A percentile compares a stretch with the other conserved stretches of the same genome.
Conservation (phyloP, 2,797 vertebrate species). For the Ciconia nigra region DNA sequence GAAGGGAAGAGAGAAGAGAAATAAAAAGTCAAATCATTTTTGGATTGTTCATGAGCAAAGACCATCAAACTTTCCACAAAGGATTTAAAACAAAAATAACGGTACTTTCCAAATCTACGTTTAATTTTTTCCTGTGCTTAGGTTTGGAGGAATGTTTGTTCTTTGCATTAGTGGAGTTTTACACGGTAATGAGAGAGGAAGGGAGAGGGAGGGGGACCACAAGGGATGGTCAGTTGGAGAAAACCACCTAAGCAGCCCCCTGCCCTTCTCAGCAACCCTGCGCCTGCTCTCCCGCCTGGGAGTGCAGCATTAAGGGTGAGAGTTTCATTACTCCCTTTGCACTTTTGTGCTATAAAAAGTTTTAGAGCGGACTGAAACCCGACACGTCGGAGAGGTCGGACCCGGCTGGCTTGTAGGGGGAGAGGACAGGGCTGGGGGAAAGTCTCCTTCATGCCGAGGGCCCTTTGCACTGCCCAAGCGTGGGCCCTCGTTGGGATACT, state of each 20-base stretch:
- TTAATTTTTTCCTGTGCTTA: neutral
- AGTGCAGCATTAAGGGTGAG: neutral
- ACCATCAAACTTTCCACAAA: neutral
- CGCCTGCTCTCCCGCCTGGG: neutral
- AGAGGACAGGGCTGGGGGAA: neutral
- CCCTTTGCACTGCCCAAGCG: accelerated
- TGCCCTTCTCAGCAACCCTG: neutral
- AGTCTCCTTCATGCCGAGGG: neutral
- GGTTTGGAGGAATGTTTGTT: neutral
- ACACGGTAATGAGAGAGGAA: neutral
- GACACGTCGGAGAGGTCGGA: neutral
- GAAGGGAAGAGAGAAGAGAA: neutral
- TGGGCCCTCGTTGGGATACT: accelerated
- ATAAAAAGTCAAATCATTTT: neutral
- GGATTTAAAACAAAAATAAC: neutral
- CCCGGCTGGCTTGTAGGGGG: accelerated
- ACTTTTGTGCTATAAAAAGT: neutral
- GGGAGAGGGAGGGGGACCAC: neutral
- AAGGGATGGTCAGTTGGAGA: neutral
- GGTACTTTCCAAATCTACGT: neutral
- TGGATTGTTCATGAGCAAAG: neutral
- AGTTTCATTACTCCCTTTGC: slow-evolving; percentile 16
- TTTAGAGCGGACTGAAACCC: neutral
- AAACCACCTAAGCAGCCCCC: neutral
- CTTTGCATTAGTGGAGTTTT: neutral